Percentiles rank a stretch among this genome's conserved stretches.
Evolutionary conservation across 1,140 invertebrate species (phyloP).

Genomic region (Papilio polyxenes): DNA sequence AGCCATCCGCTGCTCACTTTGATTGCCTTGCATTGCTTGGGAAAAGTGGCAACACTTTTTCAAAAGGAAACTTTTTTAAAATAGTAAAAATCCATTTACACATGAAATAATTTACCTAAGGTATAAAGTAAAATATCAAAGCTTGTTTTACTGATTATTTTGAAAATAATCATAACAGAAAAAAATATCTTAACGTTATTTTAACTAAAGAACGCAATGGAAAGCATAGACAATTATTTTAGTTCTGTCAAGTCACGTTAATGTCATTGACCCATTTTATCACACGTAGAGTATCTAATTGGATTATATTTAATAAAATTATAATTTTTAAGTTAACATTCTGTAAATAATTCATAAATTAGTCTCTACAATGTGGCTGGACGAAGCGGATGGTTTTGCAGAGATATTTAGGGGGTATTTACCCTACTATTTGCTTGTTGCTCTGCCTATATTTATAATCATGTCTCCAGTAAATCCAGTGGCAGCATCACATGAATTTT

Average conservation of each 20-base stretch:
- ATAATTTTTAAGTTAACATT: conserved; percentile 63
- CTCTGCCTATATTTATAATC: conserved; percentile 92
- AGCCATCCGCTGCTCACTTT: no score
- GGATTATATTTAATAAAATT: conserved; percentile 68
- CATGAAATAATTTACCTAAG: no score
- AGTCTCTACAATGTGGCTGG: conserved; percentile 83
- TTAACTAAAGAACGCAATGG: conserved; percentile 32
- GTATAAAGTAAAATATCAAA: no score
- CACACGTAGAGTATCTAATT: conserved; percentile 75
- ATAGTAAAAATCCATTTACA: no score
- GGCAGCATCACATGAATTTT: conserved; percentile 91
- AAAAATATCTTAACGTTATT: background rate
- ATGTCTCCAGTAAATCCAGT: conserved; percentile 91
- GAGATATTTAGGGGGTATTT: conserved; percentile 93
- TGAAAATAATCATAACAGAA: background rate
- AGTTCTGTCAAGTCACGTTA: conserved; percentile 46
- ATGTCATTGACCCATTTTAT: conserved; percentile 73
- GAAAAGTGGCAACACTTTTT: no score
- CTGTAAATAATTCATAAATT: conserved; percentile 58
- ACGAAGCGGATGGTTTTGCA: conserved; percentile 90
- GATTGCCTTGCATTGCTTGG: no score
- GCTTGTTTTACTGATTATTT: background rate
- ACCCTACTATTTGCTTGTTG: conserved; percentile 91
- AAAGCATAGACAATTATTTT: conserved; percentile 41
- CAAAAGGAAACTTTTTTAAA: no score